Conservation (phyloP, 2,797 vertebrate genomes). For the Heteromormyrus szaboi region DNA sequence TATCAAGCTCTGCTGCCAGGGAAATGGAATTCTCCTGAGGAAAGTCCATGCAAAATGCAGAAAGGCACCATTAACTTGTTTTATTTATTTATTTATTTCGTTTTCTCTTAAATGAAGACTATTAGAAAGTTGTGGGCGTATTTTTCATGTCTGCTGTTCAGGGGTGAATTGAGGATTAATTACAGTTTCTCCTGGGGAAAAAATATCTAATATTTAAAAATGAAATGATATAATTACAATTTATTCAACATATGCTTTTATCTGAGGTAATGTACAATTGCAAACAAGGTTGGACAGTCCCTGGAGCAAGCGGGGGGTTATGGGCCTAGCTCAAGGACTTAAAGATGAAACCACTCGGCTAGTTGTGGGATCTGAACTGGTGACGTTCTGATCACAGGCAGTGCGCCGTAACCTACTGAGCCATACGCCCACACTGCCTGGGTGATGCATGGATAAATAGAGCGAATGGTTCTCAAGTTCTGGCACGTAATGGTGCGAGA, state of each 20-base stretch:
- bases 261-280: neutral
- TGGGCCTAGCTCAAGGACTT: neutral
- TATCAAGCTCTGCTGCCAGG: neutral
- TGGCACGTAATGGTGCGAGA: constrained; percentile 17
- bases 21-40: neutral
- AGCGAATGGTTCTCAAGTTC: neutral
- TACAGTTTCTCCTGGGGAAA: neutral
- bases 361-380: neutral
- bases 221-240: neutral
- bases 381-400: neutral
- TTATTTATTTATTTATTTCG: neutral
- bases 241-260: neutral
- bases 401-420: neutral
- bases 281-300: neutral
- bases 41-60: neutral
- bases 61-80: neutral
- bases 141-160: neutral
- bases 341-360: neutral
- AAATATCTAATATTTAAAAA: neutral
- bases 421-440: neutral
- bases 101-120: neutral
- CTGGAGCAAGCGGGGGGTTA: neutral
- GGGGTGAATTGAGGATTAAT: neutral
- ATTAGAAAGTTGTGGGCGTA: neutral
- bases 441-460: neutral